phyloP scores from a whole-genome alignment of 2,797 vertebrate genomes.

The Thaleichthys pacificus region DNA sequence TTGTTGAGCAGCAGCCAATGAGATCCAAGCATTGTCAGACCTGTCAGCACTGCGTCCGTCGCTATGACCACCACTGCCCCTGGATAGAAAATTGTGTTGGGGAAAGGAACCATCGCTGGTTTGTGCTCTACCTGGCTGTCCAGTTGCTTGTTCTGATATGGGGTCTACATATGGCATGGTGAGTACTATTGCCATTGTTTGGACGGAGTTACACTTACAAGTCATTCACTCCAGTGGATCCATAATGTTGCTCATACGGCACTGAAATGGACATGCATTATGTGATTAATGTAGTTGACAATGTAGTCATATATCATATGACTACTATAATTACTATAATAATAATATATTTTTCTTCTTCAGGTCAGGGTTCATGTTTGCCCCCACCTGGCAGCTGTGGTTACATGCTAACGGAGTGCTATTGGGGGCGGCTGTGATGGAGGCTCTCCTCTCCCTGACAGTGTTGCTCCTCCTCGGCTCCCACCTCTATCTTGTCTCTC shows the following conservation, averaged over 20 bases:
- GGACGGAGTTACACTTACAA: neutral
- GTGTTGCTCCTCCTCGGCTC: conserved; percentile 85
- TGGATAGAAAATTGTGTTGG: conserved; percentile 97
- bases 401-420: conserved; percentile 79
- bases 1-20: conserved; percentile 85
- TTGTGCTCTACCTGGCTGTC: conserved; percentile 81
- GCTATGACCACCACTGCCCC: conserved; percentile 95
- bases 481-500: conserved; percentile 90
- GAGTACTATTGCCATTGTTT: conserved; percentile 48
- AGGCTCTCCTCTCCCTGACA: conserved; percentile 72
- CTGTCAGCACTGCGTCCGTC: conserved; percentile 88
- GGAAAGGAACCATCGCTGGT: conserved; percentile 91
- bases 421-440: conserved; percentile 73
- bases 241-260: neutral
- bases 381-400: conserved; percentile 79
- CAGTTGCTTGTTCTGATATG: conserved; percentile 89
- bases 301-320: no score
- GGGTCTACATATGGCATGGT: conserved; percentile 87
- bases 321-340: no score
- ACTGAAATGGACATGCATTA: no score
- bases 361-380: conserved; percentile 87
- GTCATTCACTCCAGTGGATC: neutral
- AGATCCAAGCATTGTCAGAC: conserved; percentile 89
- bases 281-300: no score
- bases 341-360: neutral